These are phyloP conservation scores for Spilogale gracilis DNA, from an alignment of 2,113 vertebrate genomes.

Conservation along the genomic window DNA sequence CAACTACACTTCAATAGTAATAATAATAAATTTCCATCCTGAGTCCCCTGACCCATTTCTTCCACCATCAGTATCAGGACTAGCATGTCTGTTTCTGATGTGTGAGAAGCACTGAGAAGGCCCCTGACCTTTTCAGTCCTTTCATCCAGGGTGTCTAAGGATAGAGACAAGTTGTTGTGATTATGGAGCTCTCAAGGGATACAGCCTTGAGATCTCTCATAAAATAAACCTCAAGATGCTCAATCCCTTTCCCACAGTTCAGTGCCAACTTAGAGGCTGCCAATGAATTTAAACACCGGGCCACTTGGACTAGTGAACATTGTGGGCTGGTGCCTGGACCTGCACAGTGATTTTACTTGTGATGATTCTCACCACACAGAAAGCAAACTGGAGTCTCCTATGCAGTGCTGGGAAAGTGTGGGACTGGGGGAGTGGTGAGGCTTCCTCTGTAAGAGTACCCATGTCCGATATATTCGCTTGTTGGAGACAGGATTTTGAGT, in stretches of 20 bases:
- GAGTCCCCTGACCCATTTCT: not conserved
- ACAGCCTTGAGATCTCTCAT: not conserved
- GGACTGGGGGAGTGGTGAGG: not conserved
- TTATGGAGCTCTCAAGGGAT: not conserved
- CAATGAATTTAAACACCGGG: not conserved
- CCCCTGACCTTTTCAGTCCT: not conserved
- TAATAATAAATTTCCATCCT: not conserved
- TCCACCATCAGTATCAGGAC: not conserved
- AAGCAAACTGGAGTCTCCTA: not conserved
- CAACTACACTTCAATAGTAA: not conserved
- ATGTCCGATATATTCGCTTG: not conserved
- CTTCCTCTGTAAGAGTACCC: not conserved
- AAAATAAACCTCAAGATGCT: not conserved
- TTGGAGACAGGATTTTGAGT: not conserved
- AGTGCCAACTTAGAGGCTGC: not conserved
- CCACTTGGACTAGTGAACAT: not conserved
- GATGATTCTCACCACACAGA: not conserved
- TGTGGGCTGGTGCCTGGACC: not conserved
- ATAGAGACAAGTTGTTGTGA: not conserved
- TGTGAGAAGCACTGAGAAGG: not conserved
- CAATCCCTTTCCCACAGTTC: not conserved
- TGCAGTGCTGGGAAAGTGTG: not conserved
- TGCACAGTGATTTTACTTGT: not conserved
- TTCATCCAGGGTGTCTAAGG: not conserved
- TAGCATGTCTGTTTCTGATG: not conserved